These are phyloP conservation scores for Dolichallabes microphthalmus DNA, from an alignment of 2,113 vertebrate species.

Conservation along the genomic window DNA sequence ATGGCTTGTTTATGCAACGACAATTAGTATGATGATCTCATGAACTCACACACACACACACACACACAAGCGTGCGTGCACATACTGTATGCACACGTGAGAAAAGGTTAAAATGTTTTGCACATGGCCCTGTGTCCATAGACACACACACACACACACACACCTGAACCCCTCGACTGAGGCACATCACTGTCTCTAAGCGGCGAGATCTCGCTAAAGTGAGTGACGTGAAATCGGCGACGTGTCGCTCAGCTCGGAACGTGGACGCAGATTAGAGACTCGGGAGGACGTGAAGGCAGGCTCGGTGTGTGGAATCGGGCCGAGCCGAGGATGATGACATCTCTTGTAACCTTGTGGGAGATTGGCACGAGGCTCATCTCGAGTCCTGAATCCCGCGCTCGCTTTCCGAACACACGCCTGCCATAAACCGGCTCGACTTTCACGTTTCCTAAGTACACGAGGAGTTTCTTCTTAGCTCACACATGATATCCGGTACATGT, in stretches of 20 bases:
- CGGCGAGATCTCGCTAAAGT: background rate
- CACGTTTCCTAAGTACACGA: background rate
- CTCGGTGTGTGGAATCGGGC: conserved; percentile 13
- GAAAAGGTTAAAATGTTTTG: background rate
- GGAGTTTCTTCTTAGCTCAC: background rate
- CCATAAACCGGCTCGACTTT: no score
- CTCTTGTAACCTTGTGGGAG: conserved; percentile 29
- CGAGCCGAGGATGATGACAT: conserved; percentile 45
- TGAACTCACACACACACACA: conserved; percentile 45
- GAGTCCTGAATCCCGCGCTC: background rate
- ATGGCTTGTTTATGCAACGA: conserved; percentile 55
- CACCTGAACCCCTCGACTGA: conserved; percentile 15
- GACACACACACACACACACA: background rate
- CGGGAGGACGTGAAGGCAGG: background rate
- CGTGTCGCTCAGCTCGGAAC: background rate
- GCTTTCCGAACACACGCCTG: background rate
- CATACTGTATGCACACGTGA: background rate
- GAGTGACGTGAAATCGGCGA: background rate
- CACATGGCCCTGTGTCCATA: background rate
- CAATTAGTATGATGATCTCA: conserved; percentile 60
- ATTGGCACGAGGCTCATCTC: conserved; percentile 3
- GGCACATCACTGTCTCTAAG: background rate
- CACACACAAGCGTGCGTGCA: background rate
- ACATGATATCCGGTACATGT: background rate
- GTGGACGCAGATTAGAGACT: background rate